Evolutionary conservation across 23 tunicate genomes (phyloP), one percentile per base, ranked within the genome.

Genomic region (Clavelina lepadiformis): DNA sequence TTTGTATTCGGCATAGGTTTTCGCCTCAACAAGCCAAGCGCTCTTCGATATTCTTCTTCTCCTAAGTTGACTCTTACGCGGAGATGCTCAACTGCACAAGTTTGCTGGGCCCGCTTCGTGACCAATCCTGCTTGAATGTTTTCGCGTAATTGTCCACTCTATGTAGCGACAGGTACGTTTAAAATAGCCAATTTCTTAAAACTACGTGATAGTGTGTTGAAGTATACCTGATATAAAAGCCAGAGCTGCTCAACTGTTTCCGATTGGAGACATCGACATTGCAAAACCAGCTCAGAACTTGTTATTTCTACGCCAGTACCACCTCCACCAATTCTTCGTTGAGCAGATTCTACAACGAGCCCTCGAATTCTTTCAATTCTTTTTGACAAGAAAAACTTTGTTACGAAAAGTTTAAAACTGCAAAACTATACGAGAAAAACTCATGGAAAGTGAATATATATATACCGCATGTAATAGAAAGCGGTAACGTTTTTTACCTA

Each of bases 1-100:
- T 86, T 86, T 2, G 95, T 86, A 65, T 86, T 86, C 20, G 85
- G 85, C 95, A 86, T 86, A 54, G 95, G 95, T 56, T 86, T 86
- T 71, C 95, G 65, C 49, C 95, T 58, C 64, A 86, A 63, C 60
- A 86, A 53, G 5, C 95, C 95, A 4, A 86, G 61, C 3, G 95
- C 75, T 72, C 95, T 57, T 58, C 95, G 56, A 75, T 86, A 86
- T 66, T 86, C 95, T 35, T 86, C 95, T 36, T 86, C 95, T 2
- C 85, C 60, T 18, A 86, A 64, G 52, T 5, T 31, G 2, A 78
- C 80, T 4, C 95, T 70, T 32, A 78, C 57, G 26, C 67, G 95
- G 7, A 86, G 58, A 23, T 62, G 35, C 30, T 86, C 95, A 3
- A 86, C 80, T 22, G 95, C 49, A 44, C 95, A 86, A 8, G 79